Evolutionary conservation across 2,888 invertebrate species (phyloP).

Genomic region (Latheticus oryzae): DNA sequence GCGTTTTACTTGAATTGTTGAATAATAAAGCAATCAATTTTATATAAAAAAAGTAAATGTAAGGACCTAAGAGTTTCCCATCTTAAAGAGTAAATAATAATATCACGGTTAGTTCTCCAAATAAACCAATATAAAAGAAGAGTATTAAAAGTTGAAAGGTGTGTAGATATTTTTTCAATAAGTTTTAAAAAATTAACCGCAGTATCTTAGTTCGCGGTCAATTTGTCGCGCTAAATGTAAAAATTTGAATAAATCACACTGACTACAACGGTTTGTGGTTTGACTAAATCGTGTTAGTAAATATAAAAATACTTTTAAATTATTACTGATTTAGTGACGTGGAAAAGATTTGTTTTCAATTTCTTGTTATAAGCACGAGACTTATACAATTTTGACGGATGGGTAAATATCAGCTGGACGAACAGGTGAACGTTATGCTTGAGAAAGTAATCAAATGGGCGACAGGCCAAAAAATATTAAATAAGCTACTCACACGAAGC

Average conservation of each 20-base stretch:
- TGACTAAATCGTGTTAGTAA: not conserved
- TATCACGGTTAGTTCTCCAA: too few species aligned
- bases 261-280: conserved; percentile 19
- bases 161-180: conserved; percentile 14
- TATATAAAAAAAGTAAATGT: too few species aligned
- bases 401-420: conserved; percentile 37
- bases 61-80: too few species aligned
- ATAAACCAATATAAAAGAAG: too few species aligned
- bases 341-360: conserved; percentile 22
- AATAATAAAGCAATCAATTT: too few species aligned
- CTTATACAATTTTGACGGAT: conserved; percentile 37
- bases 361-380: conserved; percentile 24
- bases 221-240: conserved; percentile 20
- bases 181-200: conserved; percentile 18
- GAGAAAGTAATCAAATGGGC: conserved; percentile 38
- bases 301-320: conserved; percentile 21
- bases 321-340: conserved; percentile 20
- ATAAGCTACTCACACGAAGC: too few species aligned
- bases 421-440: conserved; percentile 43
- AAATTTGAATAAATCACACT: conserved; percentile 18
- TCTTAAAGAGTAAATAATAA: too few species aligned
- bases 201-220: conserved; percentile 22
- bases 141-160: too few species aligned
- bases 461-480: too few species aligned
- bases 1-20: conserved; percentile 9